Evolutionary conservation across 1,140 invertebrate genomes (phyloP), one percentile per base, ranked within the genome.

Genomic region (Neomicropteryx cornuta): DNA sequence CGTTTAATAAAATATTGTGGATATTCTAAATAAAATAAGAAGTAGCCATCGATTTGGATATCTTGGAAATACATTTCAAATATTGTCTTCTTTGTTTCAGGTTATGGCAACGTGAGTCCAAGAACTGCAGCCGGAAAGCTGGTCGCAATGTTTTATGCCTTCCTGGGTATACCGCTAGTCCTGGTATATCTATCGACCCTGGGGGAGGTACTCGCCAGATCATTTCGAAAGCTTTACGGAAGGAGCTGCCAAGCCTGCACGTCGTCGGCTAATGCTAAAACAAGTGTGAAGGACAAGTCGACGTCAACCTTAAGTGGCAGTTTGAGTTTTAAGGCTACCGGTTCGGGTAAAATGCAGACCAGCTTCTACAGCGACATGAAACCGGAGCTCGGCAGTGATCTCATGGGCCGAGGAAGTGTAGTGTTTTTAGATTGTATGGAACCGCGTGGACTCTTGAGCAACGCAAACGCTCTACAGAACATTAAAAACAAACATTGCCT

Each of bases 101-200:
- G 92, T 38, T 94, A 94, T 53, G 91, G 93, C 20, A 88, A 87
- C 53, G 84, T 94, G 31, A 81, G 88, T 5, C 92, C 92, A 1
- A 79, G 83, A 51, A 97, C 93, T 1, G 70, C 86, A 22, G 92
- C 41, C 51, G 68, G 49, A 38, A 85, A 79, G 47, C 54, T 90
- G 39, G 84, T 90, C 14, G 93, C 93, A 3, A 81, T 94, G 37
- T 62, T 88, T 14, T 95, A 94, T 61, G 88, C 89, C 1, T 70
- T 87, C 3, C 70, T 92, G 24, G 90, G 90, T 16, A 93, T 95
- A 43, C 92, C 91, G 3, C 64, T 95, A 32, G 89, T 93, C 70
- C 69, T 95, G 48, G 74, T 95, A 14, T 89, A 89, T 57, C 66
- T 90, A n/a, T 87, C 84, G 16, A 86, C 83, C 4, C 79, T 87